Base-by-base conservation (phyloP, 2,113 vertebrate species). In the Elaphurus davidianus region DNA sequence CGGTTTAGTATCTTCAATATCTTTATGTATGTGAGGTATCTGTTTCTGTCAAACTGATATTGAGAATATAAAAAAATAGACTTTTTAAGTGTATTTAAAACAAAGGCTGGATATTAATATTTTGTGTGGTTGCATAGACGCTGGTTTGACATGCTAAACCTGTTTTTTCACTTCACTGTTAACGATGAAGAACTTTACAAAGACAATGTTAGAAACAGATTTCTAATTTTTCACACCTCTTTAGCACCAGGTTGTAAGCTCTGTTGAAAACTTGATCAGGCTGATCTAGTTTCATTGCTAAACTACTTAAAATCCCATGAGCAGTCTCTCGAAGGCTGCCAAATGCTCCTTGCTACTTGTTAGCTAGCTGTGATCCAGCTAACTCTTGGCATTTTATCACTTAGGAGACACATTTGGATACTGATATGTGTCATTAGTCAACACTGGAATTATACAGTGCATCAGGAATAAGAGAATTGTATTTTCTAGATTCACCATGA, bases 261-360 rank as follows among this genome's bases (percentile, higher is more conserved):
- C 52, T 67, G 43, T 52, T 97, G 83, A 96, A 95, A 90, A 92
- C 91, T 88, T 88, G 87, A 96, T 97, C 96, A 64, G 92, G 82
- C 90, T 94, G 97, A 64, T 98, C 67, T 90, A 92, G 90, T 98
- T 90, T 97, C 98, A 88, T 88, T 96, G 62, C 92, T 96, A 86
- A 92, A 94, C 95, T 94, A 60, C 62, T 59, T 79, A n/a, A 9
- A 71, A n/a, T 96, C 93, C 76, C 47, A 67, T 3, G 76, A 82
- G 88, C 27, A 62, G 87, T 43, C 40, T 78, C 43, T 92, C 45
- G 11, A 67, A 90, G 76, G 54, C 93, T 95, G 84, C 82, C 95
- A 95, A 40, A 47, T 88, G 79, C 76, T 95, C 54, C 43, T 82
- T 67, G 54, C 45, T 55, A 52, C 87, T 89, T 91, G 54, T 83